Percentiles rank a stretch among this genome's conserved stretches.
Evolutionary conservation across 2,113 vertebrate species (phyloP).

Genomic region (Pseudopipra pipra): DNA sequence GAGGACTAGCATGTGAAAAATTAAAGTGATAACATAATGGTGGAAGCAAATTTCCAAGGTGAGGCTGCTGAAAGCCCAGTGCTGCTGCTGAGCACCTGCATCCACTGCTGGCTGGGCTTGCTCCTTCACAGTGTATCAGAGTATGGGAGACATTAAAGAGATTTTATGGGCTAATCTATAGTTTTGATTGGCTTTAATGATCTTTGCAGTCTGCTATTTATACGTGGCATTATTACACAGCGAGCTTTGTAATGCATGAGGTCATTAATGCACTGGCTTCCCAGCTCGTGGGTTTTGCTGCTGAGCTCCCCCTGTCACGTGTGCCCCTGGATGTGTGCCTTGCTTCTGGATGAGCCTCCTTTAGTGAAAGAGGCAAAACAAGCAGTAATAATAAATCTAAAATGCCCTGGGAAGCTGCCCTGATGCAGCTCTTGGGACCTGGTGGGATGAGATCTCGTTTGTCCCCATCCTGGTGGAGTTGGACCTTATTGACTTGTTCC

Average conservation of each 20-base stretch:
- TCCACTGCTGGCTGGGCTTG: background rate
- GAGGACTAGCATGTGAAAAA: background rate
- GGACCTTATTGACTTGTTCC: background rate
- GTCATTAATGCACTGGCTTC: background rate
- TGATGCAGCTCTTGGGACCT: background rate
- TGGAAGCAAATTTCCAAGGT: background rate
- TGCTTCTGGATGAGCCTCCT: background rate
- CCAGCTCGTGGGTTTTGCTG: constrained; percentile 26
- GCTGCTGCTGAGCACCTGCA: background rate
- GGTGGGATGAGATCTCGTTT: background rate
- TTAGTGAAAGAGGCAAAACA: background rate
- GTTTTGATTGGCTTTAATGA: constrained; percentile 53
- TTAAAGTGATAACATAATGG: rapidly evolving
- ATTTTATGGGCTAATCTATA: constrained; percentile 33
- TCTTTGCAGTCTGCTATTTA: constrained; percentile 31
- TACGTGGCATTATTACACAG: background rate
- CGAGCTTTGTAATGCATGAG: background rate
- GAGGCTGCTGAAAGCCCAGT: background rate
- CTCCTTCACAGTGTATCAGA: background rate
- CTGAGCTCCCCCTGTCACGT: background rate
- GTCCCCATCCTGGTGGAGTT: background rate
- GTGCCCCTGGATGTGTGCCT: background rate
- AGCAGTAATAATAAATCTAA: background rate
- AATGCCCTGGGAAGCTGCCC: background rate
- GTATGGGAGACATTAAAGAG: background rate